Evolutionary conservation across 1,140 invertebrate species (phyloP), one percentile per base, ranked within the genome.

Genomic region (Alviniconcha marisindica): DNA sequence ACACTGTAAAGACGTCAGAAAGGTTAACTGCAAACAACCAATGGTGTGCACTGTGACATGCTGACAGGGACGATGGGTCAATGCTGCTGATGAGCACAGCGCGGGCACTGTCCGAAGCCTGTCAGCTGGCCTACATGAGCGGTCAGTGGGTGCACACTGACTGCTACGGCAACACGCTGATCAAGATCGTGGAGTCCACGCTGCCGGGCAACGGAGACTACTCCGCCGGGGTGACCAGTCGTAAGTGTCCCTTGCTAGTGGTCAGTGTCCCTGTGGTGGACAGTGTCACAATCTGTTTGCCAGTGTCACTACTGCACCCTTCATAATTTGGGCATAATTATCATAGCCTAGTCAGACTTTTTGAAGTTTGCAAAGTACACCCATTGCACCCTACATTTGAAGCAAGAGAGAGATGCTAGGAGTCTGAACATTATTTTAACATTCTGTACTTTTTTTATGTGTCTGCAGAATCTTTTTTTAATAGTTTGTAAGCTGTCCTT

Each of bases 121-220:
- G 95, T 54, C 95, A 95, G 90, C 96, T 95, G 18, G 95, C 95
- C 24, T 96, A 96, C 86, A 94, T 96, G 63, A 94, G 95, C 85
- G 96, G 96, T 42, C 95, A 95, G 89, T 96, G 96, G 96, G 95
- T 96, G 40, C 95, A 95, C 87, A 86, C 87, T 15, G 89, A 90
- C 76, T 95, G 95, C 82, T 95, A 95, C 84, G 93, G 94, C 77
- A 95, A 96, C 92, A 92, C 95, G 31, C 95, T 96, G 83, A 96
- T 96, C 92, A 94, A 94, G 66, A 96, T 97, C 86, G 95, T 96
- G 66, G 96, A 96, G 21, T 96, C 96, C 28, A 95, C 95, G 15
- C 91, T 97, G 83, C 96, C 96, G 42, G 95, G 95, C 7, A 96
- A 95, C 83, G 96, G 96, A 38, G 96, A 97, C 91, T 97, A 97